These are phyloP conservation scores for Lophochroa leadbeateri DNA, from an alignment of 2,113 vertebrate genomes.

Conservation along the genomic window DNA sequence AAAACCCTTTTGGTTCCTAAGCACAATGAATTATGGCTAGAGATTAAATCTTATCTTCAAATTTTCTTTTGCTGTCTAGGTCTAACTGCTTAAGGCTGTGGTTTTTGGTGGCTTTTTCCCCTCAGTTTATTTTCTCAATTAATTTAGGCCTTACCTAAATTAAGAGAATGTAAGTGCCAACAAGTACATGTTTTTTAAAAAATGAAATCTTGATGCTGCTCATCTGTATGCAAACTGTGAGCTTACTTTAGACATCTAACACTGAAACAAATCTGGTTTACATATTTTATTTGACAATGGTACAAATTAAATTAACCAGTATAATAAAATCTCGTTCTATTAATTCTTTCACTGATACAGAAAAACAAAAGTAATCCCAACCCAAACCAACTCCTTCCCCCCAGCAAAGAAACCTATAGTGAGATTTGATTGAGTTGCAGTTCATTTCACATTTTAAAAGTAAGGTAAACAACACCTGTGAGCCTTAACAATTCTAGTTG, in stretches of 20 bases:
- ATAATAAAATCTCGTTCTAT: constrained; percentile 44
- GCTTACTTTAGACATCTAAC: not conserved
- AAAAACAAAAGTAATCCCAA: not conserved
- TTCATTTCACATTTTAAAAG: constrained; percentile 2
- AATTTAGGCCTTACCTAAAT: not conserved
- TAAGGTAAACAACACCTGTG: not conserved
- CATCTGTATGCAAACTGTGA: not conserved
- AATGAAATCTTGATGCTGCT: not conserved
- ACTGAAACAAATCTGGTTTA: not conserved
- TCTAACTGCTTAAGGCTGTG: not conserved
- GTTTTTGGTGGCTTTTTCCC: not conserved
- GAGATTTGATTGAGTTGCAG: not conserved
- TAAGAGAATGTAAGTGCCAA: not conserved
- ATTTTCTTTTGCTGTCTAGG: not conserved
- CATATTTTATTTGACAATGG: constrained; percentile 41
- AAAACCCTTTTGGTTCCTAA: not conserved
- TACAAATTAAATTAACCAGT: constrained; percentile 4
- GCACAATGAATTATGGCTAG: not conserved
- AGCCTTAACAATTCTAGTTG: not conserved
- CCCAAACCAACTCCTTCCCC: not conserved
- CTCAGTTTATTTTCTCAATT: not conserved
- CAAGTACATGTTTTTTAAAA: rapidly evolving
- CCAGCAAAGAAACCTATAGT: not conserved
- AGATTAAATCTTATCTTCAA: not conserved
- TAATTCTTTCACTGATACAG: constrained; percentile 20